Evolutionary conservation across 2,113 vertebrate genomes (phyloP).

Genomic region (Notarius lentiginosus): DNA sequence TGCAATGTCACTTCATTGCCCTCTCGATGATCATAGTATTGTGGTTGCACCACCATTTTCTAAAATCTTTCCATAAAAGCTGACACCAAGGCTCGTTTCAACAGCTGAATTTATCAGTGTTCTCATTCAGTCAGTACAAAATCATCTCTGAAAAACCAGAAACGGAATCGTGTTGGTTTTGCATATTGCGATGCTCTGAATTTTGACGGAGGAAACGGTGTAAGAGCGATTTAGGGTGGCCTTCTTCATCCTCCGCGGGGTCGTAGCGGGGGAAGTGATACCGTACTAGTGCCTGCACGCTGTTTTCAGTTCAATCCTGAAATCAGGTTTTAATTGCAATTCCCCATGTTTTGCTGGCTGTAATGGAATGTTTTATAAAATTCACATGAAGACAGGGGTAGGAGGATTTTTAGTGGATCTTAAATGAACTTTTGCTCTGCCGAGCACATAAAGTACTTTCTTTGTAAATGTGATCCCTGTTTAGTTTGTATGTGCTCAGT

Average conservation of each 20-base stretch:
- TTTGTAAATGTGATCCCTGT: slow-evolving; percentile 47
- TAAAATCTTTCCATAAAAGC: slow-evolving; percentile 5
- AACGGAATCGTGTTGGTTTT: slow-evolving; percentile 52
- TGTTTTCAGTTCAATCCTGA: slow-evolving; percentile 52
- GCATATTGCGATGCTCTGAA: slow-evolving; percentile 44
- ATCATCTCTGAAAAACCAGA: slow-evolving; percentile 15
- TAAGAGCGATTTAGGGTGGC: slow-evolving; percentile 64
- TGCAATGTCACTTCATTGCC: slow-evolving; percentile 28
- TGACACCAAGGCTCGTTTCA: slow-evolving; percentile 30
- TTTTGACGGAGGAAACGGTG: slow-evolving; percentile 48
- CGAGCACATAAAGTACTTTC: slow-evolving; percentile 55
- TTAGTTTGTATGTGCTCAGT: slow-evolving; percentile 36
- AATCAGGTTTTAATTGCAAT: slow-evolving; percentile 45
- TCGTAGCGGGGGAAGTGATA: slow-evolving; percentile 62
- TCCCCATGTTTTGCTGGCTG: slow-evolving; percentile 54
- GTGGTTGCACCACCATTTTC: slow-evolving; percentile 19
- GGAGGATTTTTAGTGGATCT: slow-evolving; percentile 51
- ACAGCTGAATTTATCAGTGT: slow-evolving; percentile 35
- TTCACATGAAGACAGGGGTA: slow-evolving; percentile 55
- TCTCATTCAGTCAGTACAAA: slow-evolving; percentile 38
- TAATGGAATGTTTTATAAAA: slow-evolving; percentile 49
- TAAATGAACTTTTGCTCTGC: slow-evolving; percentile 46
- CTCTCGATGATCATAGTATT: slow-evolving; percentile 30
- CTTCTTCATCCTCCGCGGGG: slow-evolving; percentile 65
- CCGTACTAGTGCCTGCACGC: slow-evolving; percentile 75